These are phyloP conservation scores for Pterostichus niger DNA, from an alignment of 2,888 invertebrate species.

Conservation along the genomic window DNA sequence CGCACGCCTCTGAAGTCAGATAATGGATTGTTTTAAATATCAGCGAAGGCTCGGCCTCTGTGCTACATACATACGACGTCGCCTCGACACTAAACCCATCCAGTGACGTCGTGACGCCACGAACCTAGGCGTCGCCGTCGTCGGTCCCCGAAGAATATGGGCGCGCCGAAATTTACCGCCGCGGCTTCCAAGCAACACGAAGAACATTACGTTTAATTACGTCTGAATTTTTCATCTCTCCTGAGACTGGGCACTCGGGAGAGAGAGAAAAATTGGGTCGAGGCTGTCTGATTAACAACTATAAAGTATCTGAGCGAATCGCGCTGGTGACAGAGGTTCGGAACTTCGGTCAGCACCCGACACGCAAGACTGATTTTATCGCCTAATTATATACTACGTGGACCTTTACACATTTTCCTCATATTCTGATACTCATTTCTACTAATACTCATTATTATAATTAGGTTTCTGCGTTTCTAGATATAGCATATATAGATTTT, in stretches of 20 bases:
- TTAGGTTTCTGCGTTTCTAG: neutral
- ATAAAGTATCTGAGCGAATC: constrained; percentile 21
- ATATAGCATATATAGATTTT: too few species aligned
- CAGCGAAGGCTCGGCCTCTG: constrained; percentile 19
- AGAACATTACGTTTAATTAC: constrained; percentile 55
- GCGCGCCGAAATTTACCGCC: constrained; percentile 45
- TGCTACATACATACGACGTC: constrained; percentile 29
- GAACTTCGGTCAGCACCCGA: neutral
- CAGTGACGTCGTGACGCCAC: constrained; percentile 4
- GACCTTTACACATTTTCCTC: constrained; percentile 30
- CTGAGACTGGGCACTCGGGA: neutral
- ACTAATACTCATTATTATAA: constrained; percentile 13
- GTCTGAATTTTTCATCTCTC: constrained; percentile 26
- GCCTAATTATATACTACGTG: constrained; percentile 23
- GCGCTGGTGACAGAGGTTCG: neutral
- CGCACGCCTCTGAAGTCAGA: neutral
- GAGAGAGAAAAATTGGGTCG: constrained; percentile 32
- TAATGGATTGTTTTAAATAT: constrained; percentile 47
- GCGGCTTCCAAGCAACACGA: constrained; percentile 9
- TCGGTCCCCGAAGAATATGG: constrained; percentile 45
- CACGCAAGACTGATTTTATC: constrained; percentile 43
- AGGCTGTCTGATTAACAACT: constrained; percentile 20
- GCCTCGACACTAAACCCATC: neutral
- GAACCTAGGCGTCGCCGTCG: constrained; percentile 27
- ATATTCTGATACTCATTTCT: constrained; percentile 18